Evolutionary conservation across 2,113 vertebrate genomes (phyloP), one percentile per base, ranked within the genome.

Genomic region (Dromaius novaehollandiae): DNA sequence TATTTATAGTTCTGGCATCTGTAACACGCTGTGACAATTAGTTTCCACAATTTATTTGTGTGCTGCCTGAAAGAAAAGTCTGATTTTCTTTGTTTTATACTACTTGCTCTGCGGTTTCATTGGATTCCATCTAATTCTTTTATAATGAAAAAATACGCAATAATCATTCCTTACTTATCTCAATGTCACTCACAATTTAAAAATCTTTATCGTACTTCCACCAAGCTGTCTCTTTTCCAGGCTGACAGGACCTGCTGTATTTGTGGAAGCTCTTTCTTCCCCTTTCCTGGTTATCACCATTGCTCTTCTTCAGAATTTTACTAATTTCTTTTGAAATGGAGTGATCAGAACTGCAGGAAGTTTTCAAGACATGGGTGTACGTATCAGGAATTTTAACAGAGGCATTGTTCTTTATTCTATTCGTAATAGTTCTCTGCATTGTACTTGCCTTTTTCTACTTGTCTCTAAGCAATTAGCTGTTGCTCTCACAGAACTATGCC

Each of bases 1-100:
- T 94, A 93, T 95, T 94, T 94, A 95, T 96, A 96, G 66, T 69
- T 91, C 42, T 91, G 91, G 75, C 78, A 91, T 95, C 46, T 91
- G 61, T 65, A 82, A 77, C 32, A 79, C 61, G 13, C 74, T 82
- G 32, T 69, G 85, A 88, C 20, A 42, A 85, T 50, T 71, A 68
- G 16, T 82, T 97, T 94, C 94, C 93, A 89, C 51, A 91, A 91
- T 13, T 87, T 86, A 88, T 36, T 95, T 84, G 79, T 56, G 48
- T 56, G 17, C 42, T 38, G 42, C 75, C 32, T 64, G 8, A 50
- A 73, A 71, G 77, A 36, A 68, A 48, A 2, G 5, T 12, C 13
- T 50, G 56, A 4, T 83, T 69, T 83, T 55, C 15, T 63, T 71
- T 71, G 3, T 9, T 70, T 86, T 12, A 25, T 82, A 2, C 8